A percentile compares a stretch with the other conserved stretches of the same genome.
Evolutionary conservation across 1,140 invertebrate species (phyloP).

Genomic region (Formica selysi): DNA sequence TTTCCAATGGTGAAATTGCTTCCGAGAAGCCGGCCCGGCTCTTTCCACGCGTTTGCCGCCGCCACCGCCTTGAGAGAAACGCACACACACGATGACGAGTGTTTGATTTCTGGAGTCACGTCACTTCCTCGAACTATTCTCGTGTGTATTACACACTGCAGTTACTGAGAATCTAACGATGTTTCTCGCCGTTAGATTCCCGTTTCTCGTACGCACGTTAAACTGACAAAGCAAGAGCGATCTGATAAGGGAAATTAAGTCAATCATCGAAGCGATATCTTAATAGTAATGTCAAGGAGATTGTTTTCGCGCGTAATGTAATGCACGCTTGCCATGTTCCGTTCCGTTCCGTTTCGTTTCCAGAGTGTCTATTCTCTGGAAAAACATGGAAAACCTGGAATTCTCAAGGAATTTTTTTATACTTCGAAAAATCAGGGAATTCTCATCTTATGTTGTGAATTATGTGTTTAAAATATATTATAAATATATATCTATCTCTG

Average conservation of each 20-base stretch:
- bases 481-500: no score
- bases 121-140: conserved; percentile 29
- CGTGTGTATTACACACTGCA: conserved; percentile 1
- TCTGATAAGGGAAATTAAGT: not conserved
- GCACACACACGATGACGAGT: not conserved
- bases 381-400: no score
- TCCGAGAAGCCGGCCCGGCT: conserved; percentile 15
- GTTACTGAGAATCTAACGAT: conserved; percentile 22
- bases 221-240: not conserved
- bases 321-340: no score
- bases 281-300: not conserved
- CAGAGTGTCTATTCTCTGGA: no score
- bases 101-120: conserved; percentile 36
- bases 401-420: no score
- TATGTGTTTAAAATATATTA: no score
- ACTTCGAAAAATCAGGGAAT: no score
- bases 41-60: conserved; percentile 13
- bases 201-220: not conserved
- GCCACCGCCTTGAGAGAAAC: not conserved
- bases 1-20: conserved; percentile 45
- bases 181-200: not conserved
- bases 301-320: no score
- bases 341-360: no score
- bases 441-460: no score
- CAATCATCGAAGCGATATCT: not conserved